Evolutionary conservation across 2,113 vertebrate genomes (phyloP), one percentile per base, ranked within the genome.

Genomic region (Setophaga kirtlandii): DNA sequence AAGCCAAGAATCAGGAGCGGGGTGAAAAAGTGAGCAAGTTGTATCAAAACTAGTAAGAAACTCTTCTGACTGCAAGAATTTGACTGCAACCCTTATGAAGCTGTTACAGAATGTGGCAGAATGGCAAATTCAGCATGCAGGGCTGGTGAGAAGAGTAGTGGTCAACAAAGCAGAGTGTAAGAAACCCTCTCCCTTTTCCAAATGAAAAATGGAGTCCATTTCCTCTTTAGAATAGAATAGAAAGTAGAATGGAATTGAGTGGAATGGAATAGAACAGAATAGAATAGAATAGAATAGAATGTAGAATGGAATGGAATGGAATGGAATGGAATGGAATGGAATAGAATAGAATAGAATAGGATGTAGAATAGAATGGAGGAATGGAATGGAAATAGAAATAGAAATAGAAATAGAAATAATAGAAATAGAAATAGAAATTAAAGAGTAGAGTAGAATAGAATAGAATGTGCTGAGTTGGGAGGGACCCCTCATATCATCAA

Each of bases 91-190:
- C 9, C 35, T 31, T 11, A 14, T 33, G 33, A 31, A 63, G 39
- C 13, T 47, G 39, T 44, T 47, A 10, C 37, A 64, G 39, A 13
- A 8, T 8, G 44, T 17, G n/a, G n/a, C 33, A 21, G n/a, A 69
- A 67, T 4, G 31, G 56, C 60, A 44, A 1, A 0, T 24, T 74
- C 47, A 35, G 30, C 0, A 0, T 6, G 35, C 28, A 49, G 20
- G 41, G 41, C 39, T 6, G 2, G 33, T 8, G 41, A 85, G 35
- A 74, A 47, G 39, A 23, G 50, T 0, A 1, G 2, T 7, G 25
- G 42, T 74, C 42, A 83, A 74, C 11, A 24, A 73, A 46, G 28
- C 12, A 42, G 41, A 2, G 1, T 28, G 31, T 10, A 21, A 64
- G 39, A 76, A 95, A 47, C 9, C 2, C 7, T 52, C 13, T 39